Conservation (phyloP, 2,113 vertebrate genomes). For the Labrus mixtus region DNA sequence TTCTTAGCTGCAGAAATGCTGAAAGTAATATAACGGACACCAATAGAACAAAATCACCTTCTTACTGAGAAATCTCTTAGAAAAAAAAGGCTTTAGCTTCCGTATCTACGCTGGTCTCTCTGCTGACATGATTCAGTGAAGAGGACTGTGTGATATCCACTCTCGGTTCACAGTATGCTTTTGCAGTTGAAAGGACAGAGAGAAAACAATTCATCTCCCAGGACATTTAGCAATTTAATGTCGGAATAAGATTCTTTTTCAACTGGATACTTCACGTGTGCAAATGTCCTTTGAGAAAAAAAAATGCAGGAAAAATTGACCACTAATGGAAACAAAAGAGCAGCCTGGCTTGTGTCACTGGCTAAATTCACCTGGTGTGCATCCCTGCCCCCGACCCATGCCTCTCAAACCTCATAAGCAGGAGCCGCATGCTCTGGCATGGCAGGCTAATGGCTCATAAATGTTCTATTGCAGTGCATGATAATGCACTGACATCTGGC, state of each 20-base stretch:
- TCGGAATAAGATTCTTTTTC: background rate
- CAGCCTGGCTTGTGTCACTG: background rate
- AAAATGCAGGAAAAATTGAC: background rate
- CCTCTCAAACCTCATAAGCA: constrained; percentile 55
- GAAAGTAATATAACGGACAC: constrained; percentile 74
- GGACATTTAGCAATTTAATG: constrained; percentile 21
- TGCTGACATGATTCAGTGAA: constrained; percentile 59
- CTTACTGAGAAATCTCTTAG: constrained; percentile 61
- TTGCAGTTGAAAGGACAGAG: constrained; percentile 30
- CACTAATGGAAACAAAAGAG: constrained; percentile 9
- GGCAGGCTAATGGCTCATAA: constrained; percentile 74
- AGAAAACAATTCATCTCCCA: constrained; percentile 34
- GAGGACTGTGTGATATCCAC: constrained; percentile 54
- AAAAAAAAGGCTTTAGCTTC: constrained; percentile 58
- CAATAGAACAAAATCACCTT: constrained; percentile 70
- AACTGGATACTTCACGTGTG: background rate
- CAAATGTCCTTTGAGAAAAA: background rate
- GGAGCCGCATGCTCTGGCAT: constrained; percentile 49
- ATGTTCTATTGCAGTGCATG: constrained; percentile 75
- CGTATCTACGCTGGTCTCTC: constrained; percentile 57
- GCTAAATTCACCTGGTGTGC: constrained; percentile 43
- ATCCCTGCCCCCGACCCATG: background rate
- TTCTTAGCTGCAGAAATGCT: constrained; percentile 69
- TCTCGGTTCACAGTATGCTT: background rate
- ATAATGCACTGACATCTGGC: constrained; percentile 75